Percentiles rank a stretch among this genome's conserved stretches.
Evolutionary conservation across 1,140 invertebrate genomes (phyloP).

Genomic region (Platorchestia sp.): DNA sequence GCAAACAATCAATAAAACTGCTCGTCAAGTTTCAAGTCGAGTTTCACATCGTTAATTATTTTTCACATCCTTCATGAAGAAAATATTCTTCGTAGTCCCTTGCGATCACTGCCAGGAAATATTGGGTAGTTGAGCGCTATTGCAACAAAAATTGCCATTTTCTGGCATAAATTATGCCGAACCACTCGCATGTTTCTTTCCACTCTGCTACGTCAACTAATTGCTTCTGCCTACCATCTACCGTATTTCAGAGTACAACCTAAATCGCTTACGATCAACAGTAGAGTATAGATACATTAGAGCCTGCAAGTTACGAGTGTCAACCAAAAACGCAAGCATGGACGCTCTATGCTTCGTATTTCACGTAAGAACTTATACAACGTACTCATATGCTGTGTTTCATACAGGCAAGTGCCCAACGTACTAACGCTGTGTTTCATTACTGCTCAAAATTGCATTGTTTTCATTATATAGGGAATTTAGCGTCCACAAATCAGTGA

Average conservation of each 20-base stretch:
- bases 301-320: background rate
- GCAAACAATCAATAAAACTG: no score
- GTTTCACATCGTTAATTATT: no score
- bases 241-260: background rate
- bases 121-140: no score
- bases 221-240: background rate
- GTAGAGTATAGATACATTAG: background rate
- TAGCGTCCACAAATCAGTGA: no score
- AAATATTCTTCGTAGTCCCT: no score
- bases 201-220: background rate
- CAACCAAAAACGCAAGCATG: background rate
- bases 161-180: background rate
- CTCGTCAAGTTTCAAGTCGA: no score
- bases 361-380: background rate
- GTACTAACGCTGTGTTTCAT: no score
- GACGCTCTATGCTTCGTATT: background rate
- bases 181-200: background rate
- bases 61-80: no score
- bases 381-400: background rate
- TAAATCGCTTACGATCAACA: background rate
- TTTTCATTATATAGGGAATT: no score
- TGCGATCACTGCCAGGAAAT: no score
- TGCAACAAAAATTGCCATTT: background rate
- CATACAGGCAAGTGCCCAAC: background rate
- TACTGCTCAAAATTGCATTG: no score